Conservation (phyloP, 2,888 invertebrate genomes). For the Pheosia tremula region DNA sequence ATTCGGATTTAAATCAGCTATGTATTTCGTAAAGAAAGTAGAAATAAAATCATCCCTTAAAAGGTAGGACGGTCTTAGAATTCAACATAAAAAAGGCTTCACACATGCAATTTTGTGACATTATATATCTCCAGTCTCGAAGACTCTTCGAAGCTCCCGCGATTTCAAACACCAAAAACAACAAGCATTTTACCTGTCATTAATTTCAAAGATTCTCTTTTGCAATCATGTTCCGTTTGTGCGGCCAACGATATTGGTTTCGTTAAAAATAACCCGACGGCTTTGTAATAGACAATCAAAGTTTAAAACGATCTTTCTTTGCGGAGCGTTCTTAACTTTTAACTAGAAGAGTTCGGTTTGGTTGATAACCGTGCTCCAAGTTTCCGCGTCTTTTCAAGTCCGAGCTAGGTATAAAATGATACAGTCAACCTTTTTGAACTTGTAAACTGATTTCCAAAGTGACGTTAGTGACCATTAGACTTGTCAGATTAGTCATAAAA, state of each 20-base stretch:
- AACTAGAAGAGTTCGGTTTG: slow-evolving; percentile 63
- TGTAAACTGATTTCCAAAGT: background rate
- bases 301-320: slow-evolving; percentile 59
- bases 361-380: slow-evolving; percentile 40
- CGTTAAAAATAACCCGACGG: slow-evolving; percentile 45
- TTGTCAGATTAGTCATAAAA: too few relatives aligned
- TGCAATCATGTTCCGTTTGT: slow-evolving; percentile 16
- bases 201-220: slow-evolving; percentile 8
- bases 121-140: background rate
- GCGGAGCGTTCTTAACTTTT: slow-evolving; percentile 56
- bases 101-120: too few relatives aligned
- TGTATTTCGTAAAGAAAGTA: too few relatives aligned
- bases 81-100: too few relatives aligned
- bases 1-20: too few relatives aligned
- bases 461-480: too few relatives aligned
- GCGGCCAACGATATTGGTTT: slow-evolving; percentile 27
- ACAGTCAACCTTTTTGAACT: slow-evolving; percentile 14
- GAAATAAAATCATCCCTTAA: too few relatives aligned
- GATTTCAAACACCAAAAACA: background rate
- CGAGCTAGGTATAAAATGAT: slow-evolving; percentile 32
- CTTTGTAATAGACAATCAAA: slow-evolving; percentile 63
- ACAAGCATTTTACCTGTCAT: slow-evolving; percentile 6
- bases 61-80: too few relatives aligned
- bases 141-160: background rate
- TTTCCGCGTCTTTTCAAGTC: slow-evolving; percentile 32